Evolutionary conservation across 2,113 vertebrate genomes (phyloP).

Genomic region (Oryzias javanicus): DNA sequence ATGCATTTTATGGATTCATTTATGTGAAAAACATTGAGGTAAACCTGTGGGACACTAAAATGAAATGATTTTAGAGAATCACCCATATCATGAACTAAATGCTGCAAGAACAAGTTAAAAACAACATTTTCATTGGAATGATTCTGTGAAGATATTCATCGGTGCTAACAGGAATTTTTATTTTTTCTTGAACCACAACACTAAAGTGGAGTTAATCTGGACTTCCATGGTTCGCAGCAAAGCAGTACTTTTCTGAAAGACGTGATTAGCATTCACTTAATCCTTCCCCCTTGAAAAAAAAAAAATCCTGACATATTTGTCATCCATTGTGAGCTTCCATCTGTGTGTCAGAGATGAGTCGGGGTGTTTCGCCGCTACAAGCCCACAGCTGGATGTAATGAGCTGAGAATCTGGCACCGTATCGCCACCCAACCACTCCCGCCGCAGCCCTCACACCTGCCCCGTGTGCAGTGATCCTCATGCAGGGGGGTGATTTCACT

Average conservation of each 20-base stretch:
- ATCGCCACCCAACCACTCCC: conserved; percentile 53
- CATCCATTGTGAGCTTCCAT: conserved; percentile 20
- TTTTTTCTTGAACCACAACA: too few species aligned
- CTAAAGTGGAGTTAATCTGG: not conserved
- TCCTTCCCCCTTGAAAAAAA: conserved; percentile 1
- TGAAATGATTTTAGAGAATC: too few species aligned
- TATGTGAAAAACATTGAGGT: too few species aligned
- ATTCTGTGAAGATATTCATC: too few species aligned
- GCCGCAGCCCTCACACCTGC: conserved; percentile 41
- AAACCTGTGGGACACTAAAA: too few species aligned
- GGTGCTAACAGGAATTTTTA: too few species aligned
- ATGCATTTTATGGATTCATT: too few species aligned
- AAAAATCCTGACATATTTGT: conserved; percentile 34
- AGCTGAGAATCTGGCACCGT: conserved; percentile 37
- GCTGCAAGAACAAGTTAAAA: too few species aligned
- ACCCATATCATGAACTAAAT: too few species aligned
- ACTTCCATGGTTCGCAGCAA: not conserved
- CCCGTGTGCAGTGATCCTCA: conserved; percentile 16
- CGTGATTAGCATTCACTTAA: conserved; percentile 15
- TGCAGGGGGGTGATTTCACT: conserved; percentile 42
- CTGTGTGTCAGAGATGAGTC: conserved; percentile 28
- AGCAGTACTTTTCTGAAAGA: conserved; percentile 12
- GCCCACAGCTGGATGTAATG: conserved; percentile 54
- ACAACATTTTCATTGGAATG: too few species aligned
- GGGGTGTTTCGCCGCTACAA: conserved; percentile 18